Evolutionary conservation across 2,888 invertebrate genomes (phyloP).

Genomic region (Pachydiplax longipennis): DNA sequence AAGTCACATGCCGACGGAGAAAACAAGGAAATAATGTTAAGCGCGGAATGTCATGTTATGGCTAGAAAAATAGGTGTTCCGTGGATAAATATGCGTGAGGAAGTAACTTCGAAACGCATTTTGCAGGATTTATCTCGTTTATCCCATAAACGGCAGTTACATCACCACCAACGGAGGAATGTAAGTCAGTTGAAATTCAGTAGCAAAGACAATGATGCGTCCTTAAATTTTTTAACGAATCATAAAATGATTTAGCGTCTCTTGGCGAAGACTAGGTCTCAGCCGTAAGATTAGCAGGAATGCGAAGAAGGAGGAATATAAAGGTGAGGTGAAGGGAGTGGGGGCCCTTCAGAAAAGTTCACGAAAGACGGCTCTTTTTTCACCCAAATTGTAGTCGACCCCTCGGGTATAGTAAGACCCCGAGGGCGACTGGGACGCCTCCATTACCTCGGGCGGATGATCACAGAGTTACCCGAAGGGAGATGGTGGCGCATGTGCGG

Average conservation of each 20-base stretch:
- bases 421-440: background rate
- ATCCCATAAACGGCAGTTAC: too few species aligned
- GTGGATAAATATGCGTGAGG: background rate
- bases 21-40: slow-evolving; percentile 1
- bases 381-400: slow-evolving; percentile 1
- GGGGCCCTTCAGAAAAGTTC: background rate
- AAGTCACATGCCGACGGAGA: background rate
- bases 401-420: background rate
- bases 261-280: too few species aligned
- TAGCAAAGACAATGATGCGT: too few species aligned
- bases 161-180: too few species aligned
- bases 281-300: too few species aligned
- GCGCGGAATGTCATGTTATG: background rate
- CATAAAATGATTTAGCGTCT: too few species aligned
- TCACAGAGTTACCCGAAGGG: slow-evolving; percentile 33
- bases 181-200: too few species aligned
- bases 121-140: too few species aligned
- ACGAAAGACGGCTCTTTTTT: background rate
- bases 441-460: slow-evolving; percentile 37
- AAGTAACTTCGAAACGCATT: too few species aligned
- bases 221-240: too few species aligned
- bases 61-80: background rate
- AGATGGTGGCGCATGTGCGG: slow-evolving; percentile 20
- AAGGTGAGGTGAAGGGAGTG: background rate
- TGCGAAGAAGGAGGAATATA: background rate